Evolutionary conservation across 1,140 invertebrate genomes (phyloP).

Genomic region (Colletes latitarsis): DNA sequence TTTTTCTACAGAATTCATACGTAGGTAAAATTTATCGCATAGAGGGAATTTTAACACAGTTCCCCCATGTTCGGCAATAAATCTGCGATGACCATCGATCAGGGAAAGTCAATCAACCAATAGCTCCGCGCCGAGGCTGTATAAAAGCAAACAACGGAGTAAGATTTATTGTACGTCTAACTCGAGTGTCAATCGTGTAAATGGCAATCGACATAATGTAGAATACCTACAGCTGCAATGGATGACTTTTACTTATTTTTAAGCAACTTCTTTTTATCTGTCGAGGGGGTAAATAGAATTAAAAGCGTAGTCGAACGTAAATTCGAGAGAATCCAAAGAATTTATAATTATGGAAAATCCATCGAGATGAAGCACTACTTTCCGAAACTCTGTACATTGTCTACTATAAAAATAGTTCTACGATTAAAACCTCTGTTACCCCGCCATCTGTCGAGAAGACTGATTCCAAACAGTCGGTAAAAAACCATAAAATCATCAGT

Average conservation of each 20-base stretch:
- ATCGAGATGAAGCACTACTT: no score
- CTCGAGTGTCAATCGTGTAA: not conserved
- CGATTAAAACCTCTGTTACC: no score
- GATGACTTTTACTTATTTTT: not conserved
- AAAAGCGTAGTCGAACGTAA: no score
- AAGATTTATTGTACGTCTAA: constrained; percentile 34
- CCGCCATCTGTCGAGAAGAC: no score
- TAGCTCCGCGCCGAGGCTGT: constrained; percentile 1
- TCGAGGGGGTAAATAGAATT: no score
- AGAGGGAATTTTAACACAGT: constrained; percentile 34
- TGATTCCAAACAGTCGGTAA: no score
- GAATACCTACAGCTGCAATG: not conserved
- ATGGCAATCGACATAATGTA: not conserved
- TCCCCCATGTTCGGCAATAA: constrained; percentile 20
- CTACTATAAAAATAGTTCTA: no score
- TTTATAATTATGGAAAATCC: no score
- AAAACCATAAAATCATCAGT: no score
- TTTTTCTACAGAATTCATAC: constrained; percentile 12
- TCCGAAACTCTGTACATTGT: no score
- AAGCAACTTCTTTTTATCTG: not conserved
- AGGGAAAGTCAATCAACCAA: constrained; percentile 41
- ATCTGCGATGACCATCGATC: constrained; percentile 48
- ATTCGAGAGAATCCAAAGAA: no score
- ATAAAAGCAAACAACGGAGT: constrained; percentile 8
- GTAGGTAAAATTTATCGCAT: constrained; percentile 23